Conservation (phyloP, 1,140 invertebrate genomes). For the Whitmania pigra region DNA sequence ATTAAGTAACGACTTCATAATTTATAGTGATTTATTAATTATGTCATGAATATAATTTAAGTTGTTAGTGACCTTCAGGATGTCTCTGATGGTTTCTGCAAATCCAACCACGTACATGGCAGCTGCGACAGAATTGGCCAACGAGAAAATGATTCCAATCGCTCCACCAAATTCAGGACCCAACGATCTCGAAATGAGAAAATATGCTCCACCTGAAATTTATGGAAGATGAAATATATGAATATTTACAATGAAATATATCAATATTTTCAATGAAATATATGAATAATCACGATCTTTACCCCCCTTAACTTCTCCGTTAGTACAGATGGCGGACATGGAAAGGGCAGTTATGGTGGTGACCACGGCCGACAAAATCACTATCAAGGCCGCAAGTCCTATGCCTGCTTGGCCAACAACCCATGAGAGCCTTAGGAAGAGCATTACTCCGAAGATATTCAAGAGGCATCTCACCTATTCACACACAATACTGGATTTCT, state of each 20-base stretch:
- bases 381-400: slow-evolving; percentile 54
- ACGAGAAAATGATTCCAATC: slow-evolving; percentile 87
- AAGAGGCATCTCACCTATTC: slow-evolving; percentile 60
- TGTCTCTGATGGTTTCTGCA: slow-evolving; percentile 65
- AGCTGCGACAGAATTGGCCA: slow-evolving; percentile 87
- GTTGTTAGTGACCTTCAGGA: slow-evolving; percentile 30
- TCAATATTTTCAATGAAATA: no score
- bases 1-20: neutral
- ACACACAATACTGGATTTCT: no score
- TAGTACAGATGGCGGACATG: slow-evolving; percentile 90
- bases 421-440: slow-evolving; percentile 49
- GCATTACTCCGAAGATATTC: slow-evolving; percentile 54
- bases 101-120: slow-evolving; percentile 99
- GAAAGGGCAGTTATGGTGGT: slow-evolving; percentile 87
- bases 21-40: no score
- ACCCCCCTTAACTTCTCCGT: slow-evolving; percentile 97
- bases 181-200: slow-evolving; percentile 89
- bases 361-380: slow-evolving; percentile 71
- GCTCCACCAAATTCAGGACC: slow-evolving; percentile 95
- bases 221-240: neutral
- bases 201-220: slow-evolving; percentile 77
- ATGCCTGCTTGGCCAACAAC: slow-evolving; percentile 56
- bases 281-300: neutral
- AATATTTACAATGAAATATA: no score
- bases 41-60: neutral